phyloP scores from a whole-genome alignment of 2,113 vertebrate genomes.

The Petrocephalus zakoni region DNA sequence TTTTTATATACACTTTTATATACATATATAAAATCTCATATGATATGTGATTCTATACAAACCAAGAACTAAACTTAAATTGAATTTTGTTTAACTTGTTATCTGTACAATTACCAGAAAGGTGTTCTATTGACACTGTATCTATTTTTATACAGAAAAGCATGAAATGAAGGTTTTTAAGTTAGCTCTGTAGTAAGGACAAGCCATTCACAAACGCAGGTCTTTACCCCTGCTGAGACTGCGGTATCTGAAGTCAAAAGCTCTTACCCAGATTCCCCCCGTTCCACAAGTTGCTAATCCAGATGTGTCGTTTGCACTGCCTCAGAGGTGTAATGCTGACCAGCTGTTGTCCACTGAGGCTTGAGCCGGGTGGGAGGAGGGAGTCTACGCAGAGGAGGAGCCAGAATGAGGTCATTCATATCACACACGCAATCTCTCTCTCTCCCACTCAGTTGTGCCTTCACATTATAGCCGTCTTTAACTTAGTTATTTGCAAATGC shows the following conservation, averaged over 20 bases:
- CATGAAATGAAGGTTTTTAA: background rate
- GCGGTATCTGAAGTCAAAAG: background rate
- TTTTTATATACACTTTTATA: background rate
- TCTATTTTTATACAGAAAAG: background rate
- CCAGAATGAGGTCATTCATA: background rate
- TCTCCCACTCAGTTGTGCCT: background rate
- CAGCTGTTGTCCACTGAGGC: background rate
- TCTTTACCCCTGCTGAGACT: background rate
- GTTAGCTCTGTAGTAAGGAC: background rate
- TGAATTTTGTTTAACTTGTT: background rate
- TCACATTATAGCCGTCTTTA: background rate
- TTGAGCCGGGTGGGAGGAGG: background rate
- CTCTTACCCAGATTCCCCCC: background rate
- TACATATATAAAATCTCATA: background rate
- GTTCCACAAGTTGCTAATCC: background rate
- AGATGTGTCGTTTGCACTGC: background rate
- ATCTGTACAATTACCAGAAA: background rate
- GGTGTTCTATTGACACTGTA: background rate
- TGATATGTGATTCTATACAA: background rate
- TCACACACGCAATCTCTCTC: background rate
- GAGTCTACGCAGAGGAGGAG: constrained; percentile 8
- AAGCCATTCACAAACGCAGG: background rate
- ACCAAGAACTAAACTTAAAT: background rate
- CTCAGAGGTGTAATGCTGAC: background rate
- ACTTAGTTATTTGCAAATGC: background rate